Evolutionary conservation across 2,113 vertebrate species (phyloP).

Genomic region (Cyrtonyx montezumae): DNA sequence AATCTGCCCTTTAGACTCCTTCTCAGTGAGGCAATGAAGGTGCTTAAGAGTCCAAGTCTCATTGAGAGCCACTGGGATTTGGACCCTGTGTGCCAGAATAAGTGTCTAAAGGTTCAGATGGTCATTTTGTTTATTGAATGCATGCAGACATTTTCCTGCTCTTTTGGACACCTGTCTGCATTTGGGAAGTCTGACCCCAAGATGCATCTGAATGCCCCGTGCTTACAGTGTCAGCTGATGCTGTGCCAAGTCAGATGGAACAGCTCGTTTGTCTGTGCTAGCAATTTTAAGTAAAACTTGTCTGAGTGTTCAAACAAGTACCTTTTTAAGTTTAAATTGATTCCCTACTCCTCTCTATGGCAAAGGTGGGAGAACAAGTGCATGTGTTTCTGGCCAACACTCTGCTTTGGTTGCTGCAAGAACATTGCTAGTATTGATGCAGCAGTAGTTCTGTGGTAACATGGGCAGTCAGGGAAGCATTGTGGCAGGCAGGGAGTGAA

Average conservation of each 20-base stretch:
- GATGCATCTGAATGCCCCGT: background rate
- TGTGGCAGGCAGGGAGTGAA: background rate
- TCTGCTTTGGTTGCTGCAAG: background rate
- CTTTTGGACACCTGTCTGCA: background rate
- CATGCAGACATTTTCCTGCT: background rate
- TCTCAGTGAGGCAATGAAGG: background rate
- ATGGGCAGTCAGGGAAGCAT: background rate
- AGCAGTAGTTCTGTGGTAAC: fast-evolving
- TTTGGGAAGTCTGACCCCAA: background rate
- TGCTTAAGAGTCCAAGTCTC: background rate
- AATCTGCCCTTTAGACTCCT: background rate
- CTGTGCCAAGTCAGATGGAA: background rate
- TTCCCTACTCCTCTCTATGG: background rate
- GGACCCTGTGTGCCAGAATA: background rate
- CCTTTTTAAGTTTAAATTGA: background rate
- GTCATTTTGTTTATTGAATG: background rate
- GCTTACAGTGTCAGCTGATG: background rate
- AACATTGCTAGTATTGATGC: background rate
- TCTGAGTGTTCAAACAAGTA: background rate
- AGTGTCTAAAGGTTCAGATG: background rate
- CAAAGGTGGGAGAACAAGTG: background rate
- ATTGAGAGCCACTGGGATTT: background rate
- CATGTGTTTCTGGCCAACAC: background rate
- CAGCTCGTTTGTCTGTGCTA: background rate
- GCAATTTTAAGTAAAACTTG: background rate